These are phyloP conservation scores for Loripinus fragilis DNA, from an alignment of 2,888 invertebrate species.

Conservation along the genomic window DNA sequence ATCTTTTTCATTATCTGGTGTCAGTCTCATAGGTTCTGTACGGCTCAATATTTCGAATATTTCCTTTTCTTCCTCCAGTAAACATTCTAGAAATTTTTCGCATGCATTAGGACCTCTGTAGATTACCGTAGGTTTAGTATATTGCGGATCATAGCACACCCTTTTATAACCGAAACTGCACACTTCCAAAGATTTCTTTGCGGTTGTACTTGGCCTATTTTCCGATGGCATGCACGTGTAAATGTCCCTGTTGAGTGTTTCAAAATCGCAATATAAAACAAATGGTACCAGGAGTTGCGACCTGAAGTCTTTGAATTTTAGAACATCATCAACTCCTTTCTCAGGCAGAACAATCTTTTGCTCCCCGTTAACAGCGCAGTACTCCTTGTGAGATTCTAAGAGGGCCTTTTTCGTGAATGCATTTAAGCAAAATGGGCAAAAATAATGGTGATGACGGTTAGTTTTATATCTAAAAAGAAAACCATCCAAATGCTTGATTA, in stretches of 20 bases:
- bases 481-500: slow-evolving; percentile 46
- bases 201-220: neutral
- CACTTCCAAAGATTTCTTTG: neutral
- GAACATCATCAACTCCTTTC: slow-evolving; percentile 38
- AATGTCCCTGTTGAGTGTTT: slow-evolving; percentile 36
- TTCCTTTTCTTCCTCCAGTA: neutral
- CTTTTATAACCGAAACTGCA: neutral
- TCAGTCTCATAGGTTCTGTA: neutral
- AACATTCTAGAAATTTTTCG: neutral
- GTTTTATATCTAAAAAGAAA: slow-evolving; percentile 43
- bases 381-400: slow-evolving; percentile 28
- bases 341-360: slow-evolving; percentile 47
- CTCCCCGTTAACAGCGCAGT: slow-evolving; percentile 35
- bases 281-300: slow-evolving; percentile 43
- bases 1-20: neutral
- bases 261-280: slow-evolving; percentile 50
- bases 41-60: neutral
- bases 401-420: slow-evolving; percentile 26
- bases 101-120: neutral
- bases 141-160: neutral
- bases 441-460: slow-evolving; percentile 1
- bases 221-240: neutral
- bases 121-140: neutral
- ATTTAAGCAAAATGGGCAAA: slow-evolving; percentile 51
- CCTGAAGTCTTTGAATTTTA: slow-evolving; percentile 43